phyloP scores from a whole-genome alignment of 2,113 vertebrate species.

The Carettochelys insculpta region DNA sequence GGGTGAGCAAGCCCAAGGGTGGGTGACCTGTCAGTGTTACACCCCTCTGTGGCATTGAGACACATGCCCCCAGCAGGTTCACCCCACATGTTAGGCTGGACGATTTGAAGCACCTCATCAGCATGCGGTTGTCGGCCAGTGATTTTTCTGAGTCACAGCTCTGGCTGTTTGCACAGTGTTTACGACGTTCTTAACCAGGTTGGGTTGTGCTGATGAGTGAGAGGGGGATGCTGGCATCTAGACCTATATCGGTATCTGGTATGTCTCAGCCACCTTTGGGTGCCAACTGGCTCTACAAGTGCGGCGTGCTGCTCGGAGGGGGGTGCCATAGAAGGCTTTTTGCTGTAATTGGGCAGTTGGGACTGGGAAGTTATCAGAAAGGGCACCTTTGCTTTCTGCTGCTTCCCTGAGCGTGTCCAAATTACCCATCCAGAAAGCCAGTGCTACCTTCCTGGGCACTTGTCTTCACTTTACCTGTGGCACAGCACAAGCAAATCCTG shows the following conservation, averaged over 20 bases:
- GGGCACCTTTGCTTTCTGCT: neutral
- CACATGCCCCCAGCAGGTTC: neutral
- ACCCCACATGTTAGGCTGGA: neutral
- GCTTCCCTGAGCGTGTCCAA: neutral
- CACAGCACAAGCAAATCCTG: neutral
- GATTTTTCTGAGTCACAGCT: neutral
- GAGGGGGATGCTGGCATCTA: neutral
- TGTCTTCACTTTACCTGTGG: neutral
- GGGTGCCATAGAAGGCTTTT: neutral
- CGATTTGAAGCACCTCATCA: neutral
- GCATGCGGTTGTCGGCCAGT: accelerated
- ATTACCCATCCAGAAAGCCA: neutral
- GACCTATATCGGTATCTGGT: too few relatives aligned
- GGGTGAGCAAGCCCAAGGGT: accelerated
- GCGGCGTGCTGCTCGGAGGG: too few relatives aligned
- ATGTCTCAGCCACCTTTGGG: too few relatives aligned
- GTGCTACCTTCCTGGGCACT: neutral
- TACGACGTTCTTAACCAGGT: neutral
- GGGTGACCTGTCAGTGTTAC: neutral
- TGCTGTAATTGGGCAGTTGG: neutral
- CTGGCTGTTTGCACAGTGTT: neutral
- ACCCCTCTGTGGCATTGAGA: neutral
- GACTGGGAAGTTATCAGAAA: neutral
- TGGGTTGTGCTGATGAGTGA: neutral
- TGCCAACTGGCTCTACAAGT: too few relatives aligned